Base-by-base conservation (phyloP, 2,888 invertebrate species). In the Saturnia pavonia region DNA sequence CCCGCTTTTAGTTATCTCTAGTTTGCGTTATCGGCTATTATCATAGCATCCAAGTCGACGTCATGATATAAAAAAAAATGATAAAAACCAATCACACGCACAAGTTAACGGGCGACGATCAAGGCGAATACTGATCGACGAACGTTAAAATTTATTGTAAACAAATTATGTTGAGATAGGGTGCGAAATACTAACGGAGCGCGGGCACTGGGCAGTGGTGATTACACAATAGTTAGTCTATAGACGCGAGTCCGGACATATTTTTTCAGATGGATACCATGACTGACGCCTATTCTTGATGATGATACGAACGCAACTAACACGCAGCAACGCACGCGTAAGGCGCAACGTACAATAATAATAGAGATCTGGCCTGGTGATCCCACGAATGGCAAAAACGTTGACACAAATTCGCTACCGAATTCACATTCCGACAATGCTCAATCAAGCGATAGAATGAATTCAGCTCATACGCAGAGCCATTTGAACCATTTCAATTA, bases 281-380 rank as follows among this genome's bases (percentile, higher is more conserved):
- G 80, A 77, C 79, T 80, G 85, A 88, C 92, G 93, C 89, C 92
- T 91, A 90, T 91, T 89, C 92, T 87, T 89, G 91, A 78, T 87
- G 88, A 89, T 88, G 90, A 82, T 91, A 82, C 86, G 86, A 86
- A 88, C 89, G 86, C 91, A 89, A 94, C 94, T 94, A 89, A 87
- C 87, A 86, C 85, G 86, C 85, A 82, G 80, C 82, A 79, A 78
- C 76, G 77, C 87, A 87, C 91, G 91, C 90, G 87, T 87, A 87
- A 60, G 87, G 87, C 91, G 91, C 92, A 88, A 77, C 88, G 85
- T 82, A 84, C 84, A 78, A 88, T 86, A 85, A 86, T 87, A 89
- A 88, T 85, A 84, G 85, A 84, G 84, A 86, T 84, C 80, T 84
- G n/a, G 85, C 82, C 83, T 86, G 85, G 84, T 82, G 83, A 81